Base-by-base conservation (phyloP, 2,797 vertebrate species). In the Sebastes elongatus region DNA sequence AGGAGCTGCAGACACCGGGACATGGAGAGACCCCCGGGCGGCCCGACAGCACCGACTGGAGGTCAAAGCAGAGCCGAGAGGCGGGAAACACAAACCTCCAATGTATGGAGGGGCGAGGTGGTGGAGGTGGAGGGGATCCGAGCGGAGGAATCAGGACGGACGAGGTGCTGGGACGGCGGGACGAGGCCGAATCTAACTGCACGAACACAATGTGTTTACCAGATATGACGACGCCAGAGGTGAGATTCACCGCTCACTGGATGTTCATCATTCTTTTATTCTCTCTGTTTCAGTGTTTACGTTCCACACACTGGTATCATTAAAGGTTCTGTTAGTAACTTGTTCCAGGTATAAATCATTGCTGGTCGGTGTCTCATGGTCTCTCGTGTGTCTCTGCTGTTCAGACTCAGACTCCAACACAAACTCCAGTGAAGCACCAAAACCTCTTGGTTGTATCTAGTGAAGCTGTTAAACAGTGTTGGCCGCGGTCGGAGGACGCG, bases 151-250 rank as follows among this genome's bases (percentile, higher is more conserved):
- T 63, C 23, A 32, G 69, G 35, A 7, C 27, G 27, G 52, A 85
- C 2, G 8, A 64, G 11, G 65, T 65, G 10, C 33, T 66, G 7
- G 77, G 57, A 42, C 62, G 52, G 59, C 11, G n/a, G 82, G 32
- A 18, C 57, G 76, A 85, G 53, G 13, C 52, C 4, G 20, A 67
- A 60, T 42, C 81, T 32, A 7, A 56, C 61, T 68, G 72, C 75
- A 79, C 55, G 77, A 5, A 63, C 16, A 52, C 8, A 0, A 52
- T 6, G 0, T 33, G 25, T 64, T 25, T 8, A 64, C 13, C 83
- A 62, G 49, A 83, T 7, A 6, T 9, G 42, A 33, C 55, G 35
- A 79, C 61, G 20, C 27, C 14, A 49, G 75, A 88, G 90, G 92
- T 93, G 74, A 85, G 85, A 57, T 13, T 27, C 7, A 38, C 10